phyloP scores from a whole-genome alignment of 2,113 vertebrate species.

The Ictalurus furcatus region DNA sequence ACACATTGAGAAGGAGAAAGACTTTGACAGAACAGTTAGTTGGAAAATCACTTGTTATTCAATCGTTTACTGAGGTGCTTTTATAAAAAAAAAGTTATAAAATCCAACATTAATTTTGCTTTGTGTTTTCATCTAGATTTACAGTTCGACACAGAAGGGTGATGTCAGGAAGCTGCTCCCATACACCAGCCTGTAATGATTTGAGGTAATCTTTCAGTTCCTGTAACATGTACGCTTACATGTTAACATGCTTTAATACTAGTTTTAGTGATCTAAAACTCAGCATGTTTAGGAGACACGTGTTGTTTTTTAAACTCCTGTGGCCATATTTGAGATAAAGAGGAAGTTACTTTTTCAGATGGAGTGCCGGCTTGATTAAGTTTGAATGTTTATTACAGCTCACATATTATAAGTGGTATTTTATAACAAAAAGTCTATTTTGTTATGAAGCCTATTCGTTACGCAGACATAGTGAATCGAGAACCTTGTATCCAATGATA shows the following conservation, averaged over 20 bases:
- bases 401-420: background rate
- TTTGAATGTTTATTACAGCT: background rate
- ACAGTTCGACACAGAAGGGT: background rate
- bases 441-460: background rate
- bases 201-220: background rate
- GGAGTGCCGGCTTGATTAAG: background rate
- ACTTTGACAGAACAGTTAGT: background rate
- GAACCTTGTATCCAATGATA: background rate
- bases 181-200: background rate
- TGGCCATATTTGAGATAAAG: background rate
- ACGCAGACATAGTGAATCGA: background rate
- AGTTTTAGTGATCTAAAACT: background rate
- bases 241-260: background rate
- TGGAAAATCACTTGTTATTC: background rate
- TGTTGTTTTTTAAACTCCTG: background rate
- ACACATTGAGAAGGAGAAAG: background rate
- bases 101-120: background rate
- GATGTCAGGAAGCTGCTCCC: background rate
- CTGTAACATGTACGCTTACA: background rate
- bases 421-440: background rate
- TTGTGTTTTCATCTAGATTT: background rate
- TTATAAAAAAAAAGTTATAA: background rate
- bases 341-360: background rate
- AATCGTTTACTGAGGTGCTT: background rate
- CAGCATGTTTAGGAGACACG: background rate